Conservation (phyloP, 1,140 invertebrate species). For the Pseudomyrmex sp. region DNA sequence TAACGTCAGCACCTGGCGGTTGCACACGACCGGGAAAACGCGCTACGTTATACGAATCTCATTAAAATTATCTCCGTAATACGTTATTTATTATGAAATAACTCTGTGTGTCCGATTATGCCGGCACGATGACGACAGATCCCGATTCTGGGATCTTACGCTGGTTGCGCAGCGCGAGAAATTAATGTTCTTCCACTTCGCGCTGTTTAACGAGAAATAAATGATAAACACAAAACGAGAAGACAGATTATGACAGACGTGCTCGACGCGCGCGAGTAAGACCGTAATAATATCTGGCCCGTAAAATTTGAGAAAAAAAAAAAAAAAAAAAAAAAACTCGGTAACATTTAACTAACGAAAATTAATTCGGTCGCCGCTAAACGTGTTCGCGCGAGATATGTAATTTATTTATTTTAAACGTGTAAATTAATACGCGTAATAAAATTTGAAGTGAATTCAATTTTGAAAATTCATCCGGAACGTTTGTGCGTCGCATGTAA, state of each 20-base stretch:
- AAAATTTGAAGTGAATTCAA: too few species aligned
- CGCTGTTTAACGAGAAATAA: neutral
- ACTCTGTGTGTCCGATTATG: neutral
- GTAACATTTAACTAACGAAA: too few species aligned
- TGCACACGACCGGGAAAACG: neutral
- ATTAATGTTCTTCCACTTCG: neutral
- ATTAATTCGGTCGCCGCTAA: too few species aligned
- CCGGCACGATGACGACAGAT: neutral
- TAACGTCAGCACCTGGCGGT: constrained; percentile 1
- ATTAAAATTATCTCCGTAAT: neutral
- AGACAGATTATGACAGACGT: constrained; percentile 5
- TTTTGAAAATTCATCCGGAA: too few species aligned
- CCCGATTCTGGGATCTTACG: neutral
- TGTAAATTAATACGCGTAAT: too few species aligned
- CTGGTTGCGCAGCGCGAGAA: neutral
- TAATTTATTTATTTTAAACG: too few species aligned
- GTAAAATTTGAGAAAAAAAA: too few species aligned
- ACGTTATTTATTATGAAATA: neutral
- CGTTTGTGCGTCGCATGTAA: too few species aligned
- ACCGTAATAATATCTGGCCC: neutral
- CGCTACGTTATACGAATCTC: neutral
- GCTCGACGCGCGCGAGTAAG: neutral
- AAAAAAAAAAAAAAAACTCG: too few species aligned
- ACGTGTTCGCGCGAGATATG: too few species aligned
- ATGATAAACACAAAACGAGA: constrained; percentile 14